These are phyloP conservation scores for Napeogenes inachia DNA, from an alignment of 2,888 invertebrate species.

Conservation along the genomic window DNA sequence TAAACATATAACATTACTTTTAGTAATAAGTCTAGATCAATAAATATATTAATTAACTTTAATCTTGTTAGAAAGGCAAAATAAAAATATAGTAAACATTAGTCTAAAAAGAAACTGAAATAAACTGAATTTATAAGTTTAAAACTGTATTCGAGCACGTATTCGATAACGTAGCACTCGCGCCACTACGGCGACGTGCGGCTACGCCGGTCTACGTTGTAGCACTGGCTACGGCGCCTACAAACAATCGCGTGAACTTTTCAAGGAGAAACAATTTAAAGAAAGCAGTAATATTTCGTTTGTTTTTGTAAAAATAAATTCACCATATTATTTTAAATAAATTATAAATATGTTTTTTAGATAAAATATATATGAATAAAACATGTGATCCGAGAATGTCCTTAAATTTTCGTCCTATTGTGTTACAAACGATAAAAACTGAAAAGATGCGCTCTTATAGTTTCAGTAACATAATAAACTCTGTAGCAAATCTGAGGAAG, in stretches of 20 bases:
- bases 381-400: neutral
- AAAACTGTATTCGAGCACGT: neutral
- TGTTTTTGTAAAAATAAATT: no score
- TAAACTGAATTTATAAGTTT: neutral
- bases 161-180: slow-evolving; percentile 12
- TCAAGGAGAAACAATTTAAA: slow-evolving; percentile 1
- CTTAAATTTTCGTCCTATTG: neutral
- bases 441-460: neutral
- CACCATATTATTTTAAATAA: no score
- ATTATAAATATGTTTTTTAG: no score
- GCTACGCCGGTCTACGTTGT: slow-evolving; percentile 65
- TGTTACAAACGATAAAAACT: neutral
- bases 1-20: slow-evolving; percentile 9
- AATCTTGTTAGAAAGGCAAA: neutral
- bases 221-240: slow-evolving; percentile 50
- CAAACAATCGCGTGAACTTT: neutral
- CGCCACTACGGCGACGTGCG: slow-evolving; percentile 47
- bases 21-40: neutral
- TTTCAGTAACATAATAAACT: neutral
- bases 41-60: neutral
- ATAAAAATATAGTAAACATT: neutral
- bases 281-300: no score
- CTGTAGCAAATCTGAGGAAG: no score
- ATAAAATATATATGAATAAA: no score
- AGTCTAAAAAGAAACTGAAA: neutral